These are phyloP conservation scores for Echinometra lucunter DNA, from an alignment of 53 echinoderm and acorn worm species.

Conservation along the genomic window DNA sequence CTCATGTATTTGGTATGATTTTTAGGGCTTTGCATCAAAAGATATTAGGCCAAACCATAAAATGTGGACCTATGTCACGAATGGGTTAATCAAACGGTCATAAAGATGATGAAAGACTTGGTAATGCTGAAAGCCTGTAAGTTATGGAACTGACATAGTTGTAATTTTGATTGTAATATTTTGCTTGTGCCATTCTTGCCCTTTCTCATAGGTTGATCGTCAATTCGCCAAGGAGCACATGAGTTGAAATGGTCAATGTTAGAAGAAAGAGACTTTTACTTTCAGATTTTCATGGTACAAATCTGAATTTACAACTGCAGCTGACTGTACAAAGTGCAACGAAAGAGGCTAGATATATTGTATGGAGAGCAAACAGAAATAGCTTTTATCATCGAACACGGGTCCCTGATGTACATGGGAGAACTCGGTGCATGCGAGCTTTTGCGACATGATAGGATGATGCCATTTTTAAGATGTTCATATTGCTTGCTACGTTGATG, in stretches of 20 bases:
- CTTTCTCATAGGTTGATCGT: conserved; percentile 45
- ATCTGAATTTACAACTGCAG: conserved; percentile 17
- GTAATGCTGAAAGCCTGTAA: too few relatives aligned
- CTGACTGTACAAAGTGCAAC: conserved; percentile 31
- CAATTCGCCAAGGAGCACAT: conserved; percentile 61
- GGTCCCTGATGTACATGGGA: background rate
- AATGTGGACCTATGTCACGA: too few relatives aligned
- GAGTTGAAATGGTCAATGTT: background rate
- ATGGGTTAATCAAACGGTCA: too few relatives aligned
- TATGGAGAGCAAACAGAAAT: background rate
- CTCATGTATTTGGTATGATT: too few relatives aligned
- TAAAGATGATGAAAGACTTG: too few relatives aligned
- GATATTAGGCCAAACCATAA: too few relatives aligned
- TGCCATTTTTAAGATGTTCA: background rate
- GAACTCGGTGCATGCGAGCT: background rate
- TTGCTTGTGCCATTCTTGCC: background rate
- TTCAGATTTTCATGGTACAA: background rate
- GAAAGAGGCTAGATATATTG: background rate
- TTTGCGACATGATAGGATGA: background rate
- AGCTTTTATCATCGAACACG: background rate
- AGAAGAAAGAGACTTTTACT: conserved; percentile 4
- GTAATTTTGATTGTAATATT: background rate
- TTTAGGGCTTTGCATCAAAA: too few relatives aligned
- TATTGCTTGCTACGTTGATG: background rate
- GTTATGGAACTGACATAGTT: too few relatives aligned